Percentiles rank a stretch among this genome's conserved stretches.
Evolutionary conservation across 2,888 invertebrate species (phyloP).

Genomic region (Parnassius apollo): DNA sequence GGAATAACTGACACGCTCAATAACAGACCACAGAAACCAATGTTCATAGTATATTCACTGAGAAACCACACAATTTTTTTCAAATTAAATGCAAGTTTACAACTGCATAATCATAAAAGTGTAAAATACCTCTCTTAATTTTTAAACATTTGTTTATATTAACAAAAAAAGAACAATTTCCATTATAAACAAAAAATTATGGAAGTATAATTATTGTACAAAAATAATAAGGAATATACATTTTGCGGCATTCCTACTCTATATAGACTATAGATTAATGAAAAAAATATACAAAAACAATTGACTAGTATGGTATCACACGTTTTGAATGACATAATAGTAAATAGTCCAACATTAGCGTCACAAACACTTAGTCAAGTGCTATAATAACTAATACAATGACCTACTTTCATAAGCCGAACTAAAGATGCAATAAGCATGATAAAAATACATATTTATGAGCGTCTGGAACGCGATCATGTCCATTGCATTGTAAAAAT

Average conservation of each 20-base stretch:
- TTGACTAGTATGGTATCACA: slow-evolving; percentile 29
- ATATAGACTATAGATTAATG: slow-evolving; percentile 2
- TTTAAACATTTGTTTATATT: background rate
- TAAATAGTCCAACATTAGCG: slow-evolving; percentile 8
- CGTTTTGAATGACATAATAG: slow-evolving; percentile 14
- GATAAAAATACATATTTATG: slow-evolving; percentile 21
- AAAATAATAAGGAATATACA: background rate
- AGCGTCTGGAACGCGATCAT: slow-evolving; percentile 13
- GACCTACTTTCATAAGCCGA: slow-evolving; percentile 15
- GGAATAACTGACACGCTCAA: slow-evolving; percentile 5
- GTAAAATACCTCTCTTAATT: no score
- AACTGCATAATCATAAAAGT: no score
- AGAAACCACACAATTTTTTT: slow-evolving; percentile 1
- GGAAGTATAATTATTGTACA: slow-evolving; percentile 6
- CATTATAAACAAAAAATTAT: background rate
- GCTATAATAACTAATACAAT: slow-evolving; percentile 18
- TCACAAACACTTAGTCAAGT: slow-evolving; percentile 21
- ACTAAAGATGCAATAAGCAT: slow-evolving; percentile 20
- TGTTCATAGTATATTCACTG: background rate
- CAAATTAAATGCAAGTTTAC: background rate
- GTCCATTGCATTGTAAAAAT: slow-evolving; percentile 9
- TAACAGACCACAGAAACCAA: slow-evolving; percentile 1
- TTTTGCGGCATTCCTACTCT: slow-evolving; percentile 12
- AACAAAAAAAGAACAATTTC: background rate
- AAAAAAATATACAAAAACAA: slow-evolving; percentile 16